These are phyloP conservation scores for Epistrophe grossulariae DNA, from an alignment of 2,888 invertebrate genomes.

Conservation along the genomic window DNA sequence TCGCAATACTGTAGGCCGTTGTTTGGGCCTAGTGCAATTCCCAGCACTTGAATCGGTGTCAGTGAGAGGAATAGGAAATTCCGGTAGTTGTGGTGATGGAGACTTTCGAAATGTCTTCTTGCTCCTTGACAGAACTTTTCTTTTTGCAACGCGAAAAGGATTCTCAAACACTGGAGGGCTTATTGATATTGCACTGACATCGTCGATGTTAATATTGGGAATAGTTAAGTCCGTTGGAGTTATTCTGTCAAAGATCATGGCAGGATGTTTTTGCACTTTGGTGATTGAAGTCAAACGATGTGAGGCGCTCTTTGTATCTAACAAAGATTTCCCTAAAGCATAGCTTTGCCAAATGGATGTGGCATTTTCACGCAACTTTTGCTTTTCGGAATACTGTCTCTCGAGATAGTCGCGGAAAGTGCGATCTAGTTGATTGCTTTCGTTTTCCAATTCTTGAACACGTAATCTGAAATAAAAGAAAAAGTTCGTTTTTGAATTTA, in stretches of 20 bases:
- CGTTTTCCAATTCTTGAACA: conserved; percentile 81
- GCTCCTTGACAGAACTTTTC: conserved; percentile 51
- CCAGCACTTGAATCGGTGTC: conserved; percentile 50
- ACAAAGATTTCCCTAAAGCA: conserved; percentile 69
- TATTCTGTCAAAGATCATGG: not conserved
- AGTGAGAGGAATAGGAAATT: conserved; percentile 34
- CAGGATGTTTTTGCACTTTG: conserved; percentile 21
- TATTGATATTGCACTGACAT: conserved; percentile 38
- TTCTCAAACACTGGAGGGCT: conserved; percentile 69
- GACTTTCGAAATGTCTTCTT: conserved; percentile 42
- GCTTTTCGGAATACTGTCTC: conserved; percentile 77
- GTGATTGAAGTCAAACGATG: conserved; percentile 8
- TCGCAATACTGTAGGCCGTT: conserved; percentile 52
- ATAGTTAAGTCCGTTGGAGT: conserved; percentile 2
- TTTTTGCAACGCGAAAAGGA: conserved; percentile 72
- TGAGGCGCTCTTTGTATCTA: conserved; percentile 61
- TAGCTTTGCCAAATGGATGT: conserved; percentile 76
- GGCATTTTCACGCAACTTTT: conserved; percentile 64
- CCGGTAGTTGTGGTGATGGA: conserved; percentile 43
- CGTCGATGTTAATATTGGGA: conserved; percentile 52
- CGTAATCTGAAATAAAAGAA: conserved; percentile 78
- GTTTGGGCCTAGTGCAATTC: conserved; percentile 26
- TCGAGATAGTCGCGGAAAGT: conserved; percentile 81
- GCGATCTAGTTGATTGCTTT: conserved; percentile 81
- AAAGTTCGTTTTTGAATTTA: too few species aligned